Conservation (phyloP, 2,888 invertebrate genomes). For the Aethes cnicana region DNA sequence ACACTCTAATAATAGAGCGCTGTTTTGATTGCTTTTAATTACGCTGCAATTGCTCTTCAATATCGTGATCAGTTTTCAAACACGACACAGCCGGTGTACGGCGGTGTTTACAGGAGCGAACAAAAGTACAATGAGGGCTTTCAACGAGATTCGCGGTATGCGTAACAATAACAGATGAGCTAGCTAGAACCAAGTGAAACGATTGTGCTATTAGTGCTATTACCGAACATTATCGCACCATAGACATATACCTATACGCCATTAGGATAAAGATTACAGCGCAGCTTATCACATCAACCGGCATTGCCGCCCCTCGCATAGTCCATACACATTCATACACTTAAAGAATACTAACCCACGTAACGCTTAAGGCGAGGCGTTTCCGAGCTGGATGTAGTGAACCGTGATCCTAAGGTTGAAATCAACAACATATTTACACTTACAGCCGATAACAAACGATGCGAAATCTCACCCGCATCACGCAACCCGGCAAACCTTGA, state of each 20-base stretch:
- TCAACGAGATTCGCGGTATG: conserved; percentile 56
- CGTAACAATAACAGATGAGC: conserved; percentile 61
- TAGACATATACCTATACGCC: no score
- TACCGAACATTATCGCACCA: conserved; percentile 3
- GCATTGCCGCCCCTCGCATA: no score
- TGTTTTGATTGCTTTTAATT: conserved; percentile 52
- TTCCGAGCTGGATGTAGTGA: neutral
- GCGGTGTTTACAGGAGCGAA: conserved; percentile 49
- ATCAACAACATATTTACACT: neutral
- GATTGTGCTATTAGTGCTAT: conserved; percentile 36
- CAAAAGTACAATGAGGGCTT: conserved; percentile 60
- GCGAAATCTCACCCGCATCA: conserved; percentile 25
- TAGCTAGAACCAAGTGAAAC: conserved; percentile 46
- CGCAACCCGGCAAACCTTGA: conserved; percentile 21
- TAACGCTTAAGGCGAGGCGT: no score
- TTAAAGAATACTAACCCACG: no score
- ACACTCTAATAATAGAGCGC: conserved; percentile 31
- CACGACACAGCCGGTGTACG: conserved; percentile 34
- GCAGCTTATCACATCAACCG: no score
- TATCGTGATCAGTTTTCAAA: conserved; percentile 40
- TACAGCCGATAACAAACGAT: conserved; percentile 1
- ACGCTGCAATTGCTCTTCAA: conserved; percentile 44
- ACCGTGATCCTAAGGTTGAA: neutral
- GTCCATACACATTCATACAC: no score
- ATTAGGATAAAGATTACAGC: no score